A percentile compares a stretch with the other conserved stretches of the same genome.
Conservation (phyloP, 2,888 invertebrate genomes). For the Criorhina ranunculi region DNA sequence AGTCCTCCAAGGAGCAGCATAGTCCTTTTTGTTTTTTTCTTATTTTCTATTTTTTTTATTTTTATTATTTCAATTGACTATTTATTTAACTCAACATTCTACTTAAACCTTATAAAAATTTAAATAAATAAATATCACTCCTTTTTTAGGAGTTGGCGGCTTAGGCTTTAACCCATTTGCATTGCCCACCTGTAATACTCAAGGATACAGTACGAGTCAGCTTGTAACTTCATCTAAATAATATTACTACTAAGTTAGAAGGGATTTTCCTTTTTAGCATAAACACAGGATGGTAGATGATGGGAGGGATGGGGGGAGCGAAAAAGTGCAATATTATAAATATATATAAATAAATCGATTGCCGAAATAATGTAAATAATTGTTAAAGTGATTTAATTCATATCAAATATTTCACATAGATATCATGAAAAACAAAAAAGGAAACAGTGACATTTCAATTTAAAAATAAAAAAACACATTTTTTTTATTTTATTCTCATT, state of each 20-base stretch:
- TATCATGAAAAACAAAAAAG: conserved; percentile 13
- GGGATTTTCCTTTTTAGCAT: conserved; percentile 5
- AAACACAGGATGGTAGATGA: not conserved
- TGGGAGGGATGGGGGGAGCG: not conserved
- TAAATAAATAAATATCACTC: conserved; percentile 33
- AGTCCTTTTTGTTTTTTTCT: too few relatives aligned
- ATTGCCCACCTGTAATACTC: conserved; percentile 94
- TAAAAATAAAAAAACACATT: conserved; percentile 5
- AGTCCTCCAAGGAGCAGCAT: too few relatives aligned
- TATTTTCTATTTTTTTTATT: not conserved
- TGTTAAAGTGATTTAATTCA: conserved; percentile 48
- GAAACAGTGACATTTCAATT: conserved; percentile 6
- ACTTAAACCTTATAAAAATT: not conserved
- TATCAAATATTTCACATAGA: conserved; percentile 49
- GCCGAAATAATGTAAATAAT: conserved; percentile 27
- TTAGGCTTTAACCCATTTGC: conserved; percentile 97
- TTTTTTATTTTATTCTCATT: conserved; percentile 28
- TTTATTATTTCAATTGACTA: not conserved
- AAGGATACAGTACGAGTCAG: conserved; percentile 91
- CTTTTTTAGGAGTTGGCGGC: conserved; percentile 88
- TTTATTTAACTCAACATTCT: conserved; percentile 3
- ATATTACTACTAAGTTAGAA: conserved; percentile 83
- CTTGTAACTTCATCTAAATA: conserved; percentile 92
- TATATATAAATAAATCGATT: conserved; percentile 20
- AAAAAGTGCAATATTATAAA: conserved; percentile 61